Conservation (phyloP, 2,113 vertebrate species). For the Halichoerus grypus region DNA sequence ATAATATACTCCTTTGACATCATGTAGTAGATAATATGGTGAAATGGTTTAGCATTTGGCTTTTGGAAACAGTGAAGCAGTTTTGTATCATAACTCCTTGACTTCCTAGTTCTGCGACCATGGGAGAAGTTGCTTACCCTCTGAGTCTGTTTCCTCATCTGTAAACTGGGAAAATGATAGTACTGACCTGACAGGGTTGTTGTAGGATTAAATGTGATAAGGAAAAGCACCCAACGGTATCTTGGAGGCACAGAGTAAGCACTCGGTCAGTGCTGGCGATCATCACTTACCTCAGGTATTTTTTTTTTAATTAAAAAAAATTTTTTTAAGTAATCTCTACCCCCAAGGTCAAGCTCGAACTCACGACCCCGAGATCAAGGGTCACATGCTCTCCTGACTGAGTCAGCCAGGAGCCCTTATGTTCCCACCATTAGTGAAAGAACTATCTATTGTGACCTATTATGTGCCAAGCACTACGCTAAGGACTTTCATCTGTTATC, state of each 20-base stretch:
- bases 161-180: not conserved
- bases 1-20: not conserved
- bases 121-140: not conserved
- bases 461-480: not conserved
- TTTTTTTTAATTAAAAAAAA: not conserved
- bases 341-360: not conserved
- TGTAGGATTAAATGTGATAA: not conserved
- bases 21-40: not conserved
- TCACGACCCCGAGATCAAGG: not conserved
- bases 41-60: slow-evolving; percentile 21
- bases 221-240: not conserved
- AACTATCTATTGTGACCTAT: not conserved
- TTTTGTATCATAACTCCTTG: slow-evolving; percentile 11
- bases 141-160: not conserved
- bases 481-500: not conserved
- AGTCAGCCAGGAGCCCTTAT: not conserved
- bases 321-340: not conserved
- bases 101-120: not conserved
- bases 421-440: slow-evolving; percentile 1
- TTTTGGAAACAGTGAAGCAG: slow-evolving; percentile 13
- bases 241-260: not conserved
- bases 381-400: not conserved
- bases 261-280: not conserved
- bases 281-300: not conserved
- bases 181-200: not conserved